These are phyloP conservation scores for Scrobipalpa costella DNA, from an alignment of 2,888 invertebrate genomes.

Conservation along the genomic window DNA sequence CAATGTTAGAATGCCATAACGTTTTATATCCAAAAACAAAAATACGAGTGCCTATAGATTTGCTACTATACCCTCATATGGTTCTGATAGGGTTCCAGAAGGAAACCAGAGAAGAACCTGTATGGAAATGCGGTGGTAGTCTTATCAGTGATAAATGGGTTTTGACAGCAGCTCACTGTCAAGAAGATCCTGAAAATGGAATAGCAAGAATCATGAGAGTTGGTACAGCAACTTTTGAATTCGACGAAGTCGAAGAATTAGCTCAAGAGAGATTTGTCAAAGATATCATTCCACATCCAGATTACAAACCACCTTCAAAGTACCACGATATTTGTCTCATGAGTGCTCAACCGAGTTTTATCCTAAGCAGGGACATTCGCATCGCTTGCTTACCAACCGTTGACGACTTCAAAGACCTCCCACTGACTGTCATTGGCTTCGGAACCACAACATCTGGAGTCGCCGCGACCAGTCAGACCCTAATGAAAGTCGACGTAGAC, in stretches of 20 bases:
- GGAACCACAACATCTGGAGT: slow-evolving; percentile 78
- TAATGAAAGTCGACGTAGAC: slow-evolving; percentile 76
- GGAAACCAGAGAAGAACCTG: slow-evolving; percentile 35
- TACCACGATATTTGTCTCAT: slow-evolving; percentile 85
- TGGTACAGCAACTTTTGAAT: slow-evolving; percentile 78
- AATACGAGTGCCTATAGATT: slow-evolving; percentile 69
- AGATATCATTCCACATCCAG: slow-evolving; percentile 75
- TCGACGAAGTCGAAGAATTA: slow-evolving; percentile 71
- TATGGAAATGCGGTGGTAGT: slow-evolving; percentile 74
- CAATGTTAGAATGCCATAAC: slow-evolving; percentile 74
- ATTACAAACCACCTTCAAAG: slow-evolving; percentile 78
- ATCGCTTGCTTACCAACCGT: slow-evolving; percentile 82
- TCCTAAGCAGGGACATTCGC: slow-evolving; percentile 77
- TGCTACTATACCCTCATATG: slow-evolving; percentile 83
- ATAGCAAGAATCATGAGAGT: slow-evolving; percentile 74
- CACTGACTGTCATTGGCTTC: slow-evolving; percentile 83
- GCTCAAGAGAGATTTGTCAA: slow-evolving; percentile 75
- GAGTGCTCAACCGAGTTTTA: slow-evolving; percentile 71
- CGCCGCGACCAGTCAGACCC: slow-evolving; percentile 61
- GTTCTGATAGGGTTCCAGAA: slow-evolving; percentile 71
- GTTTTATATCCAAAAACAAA: slow-evolving; percentile 55
- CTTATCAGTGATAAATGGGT: slow-evolving; percentile 69
- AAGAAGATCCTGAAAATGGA: slow-evolving; percentile 67
- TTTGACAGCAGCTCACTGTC: slow-evolving; percentile 72
- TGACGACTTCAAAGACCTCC: slow-evolving; percentile 44